Conservation (phyloP, 2,797 vertebrate species). For the Steatocranus sp. region DNA sequence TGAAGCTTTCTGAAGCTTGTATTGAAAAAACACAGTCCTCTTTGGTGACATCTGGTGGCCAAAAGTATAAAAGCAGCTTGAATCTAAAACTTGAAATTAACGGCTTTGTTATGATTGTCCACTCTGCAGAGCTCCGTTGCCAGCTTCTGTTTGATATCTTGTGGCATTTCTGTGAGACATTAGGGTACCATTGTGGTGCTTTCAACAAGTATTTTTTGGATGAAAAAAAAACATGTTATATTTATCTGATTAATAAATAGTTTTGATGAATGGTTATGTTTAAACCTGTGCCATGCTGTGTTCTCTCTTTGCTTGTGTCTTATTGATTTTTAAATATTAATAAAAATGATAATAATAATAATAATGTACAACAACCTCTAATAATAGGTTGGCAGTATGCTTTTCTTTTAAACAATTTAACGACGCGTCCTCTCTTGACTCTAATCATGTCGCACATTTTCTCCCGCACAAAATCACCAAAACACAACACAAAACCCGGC, state of each 20-base stretch:
- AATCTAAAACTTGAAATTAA: neutral
- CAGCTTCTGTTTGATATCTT: neutral
- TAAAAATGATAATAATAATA: fast-evolving
- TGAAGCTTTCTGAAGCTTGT: neutral
- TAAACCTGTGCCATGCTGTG: neutral
- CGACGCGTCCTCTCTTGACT: neutral
- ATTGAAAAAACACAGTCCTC: fast-evolving
- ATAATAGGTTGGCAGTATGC: neutral
- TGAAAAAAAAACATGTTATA: fast-evolving
- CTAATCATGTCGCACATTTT: neutral
- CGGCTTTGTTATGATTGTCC: neutral
- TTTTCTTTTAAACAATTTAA: neutral
- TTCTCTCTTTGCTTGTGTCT: neutral
- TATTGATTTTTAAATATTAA: fast-evolving
- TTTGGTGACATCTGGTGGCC: neutral
- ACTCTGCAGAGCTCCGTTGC: neutral
- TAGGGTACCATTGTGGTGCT: fast-evolving
- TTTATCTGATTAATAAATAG: neutral
- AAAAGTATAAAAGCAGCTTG: neutral
- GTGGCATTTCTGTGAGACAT: neutral
- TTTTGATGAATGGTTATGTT: neutral
- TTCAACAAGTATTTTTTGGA: neutral
- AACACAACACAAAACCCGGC: no score
- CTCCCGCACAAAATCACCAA: neutral
- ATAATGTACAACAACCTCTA: neutral